These are phyloP conservation scores for Prionailurus bengalensis DNA, from an alignment of 2,113 vertebrate species.

Conservation along the genomic window DNA sequence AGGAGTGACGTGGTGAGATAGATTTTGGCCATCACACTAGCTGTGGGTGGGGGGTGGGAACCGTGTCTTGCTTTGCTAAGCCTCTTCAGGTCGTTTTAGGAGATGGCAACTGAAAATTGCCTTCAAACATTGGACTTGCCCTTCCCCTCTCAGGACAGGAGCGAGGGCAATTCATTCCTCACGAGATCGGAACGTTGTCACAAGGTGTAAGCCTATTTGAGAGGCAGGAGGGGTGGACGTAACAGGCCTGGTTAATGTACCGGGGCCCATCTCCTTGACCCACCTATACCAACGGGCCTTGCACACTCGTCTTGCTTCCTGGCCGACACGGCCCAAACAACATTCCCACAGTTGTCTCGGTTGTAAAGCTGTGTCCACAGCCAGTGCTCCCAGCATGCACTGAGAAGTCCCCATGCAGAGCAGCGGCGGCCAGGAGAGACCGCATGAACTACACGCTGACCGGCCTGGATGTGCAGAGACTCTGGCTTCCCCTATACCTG, in stretches of 20 bases:
- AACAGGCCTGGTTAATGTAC: background rate
- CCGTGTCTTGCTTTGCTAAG: background rate
- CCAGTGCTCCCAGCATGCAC: background rate
- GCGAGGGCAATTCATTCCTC: background rate
- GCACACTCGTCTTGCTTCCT: background rate
- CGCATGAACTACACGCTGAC: background rate
- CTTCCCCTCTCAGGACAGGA: background rate
- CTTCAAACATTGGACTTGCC: background rate
- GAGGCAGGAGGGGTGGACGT: background rate
- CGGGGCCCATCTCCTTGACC: background rate
- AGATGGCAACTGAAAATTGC: background rate
- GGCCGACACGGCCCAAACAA: background rate
- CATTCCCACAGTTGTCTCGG: background rate
- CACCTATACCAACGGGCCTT: background rate
- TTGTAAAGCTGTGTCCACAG: background rate
- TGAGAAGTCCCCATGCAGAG: background rate
- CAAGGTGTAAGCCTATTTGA: background rate
- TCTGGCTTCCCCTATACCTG: background rate
- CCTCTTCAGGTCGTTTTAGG: background rate
- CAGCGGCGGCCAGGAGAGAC: background rate
- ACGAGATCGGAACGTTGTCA: background rate
- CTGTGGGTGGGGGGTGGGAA: background rate
- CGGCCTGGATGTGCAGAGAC: background rate
- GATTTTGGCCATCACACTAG: background rate
- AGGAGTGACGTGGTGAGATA: background rate